Percentiles rank a stretch among this genome's conserved stretches.
These are phyloP conservation scores for Caenorhabditis macrosperma DNA, from an alignment of 2,888 invertebrate species.

Conservation along the genomic window DNA sequence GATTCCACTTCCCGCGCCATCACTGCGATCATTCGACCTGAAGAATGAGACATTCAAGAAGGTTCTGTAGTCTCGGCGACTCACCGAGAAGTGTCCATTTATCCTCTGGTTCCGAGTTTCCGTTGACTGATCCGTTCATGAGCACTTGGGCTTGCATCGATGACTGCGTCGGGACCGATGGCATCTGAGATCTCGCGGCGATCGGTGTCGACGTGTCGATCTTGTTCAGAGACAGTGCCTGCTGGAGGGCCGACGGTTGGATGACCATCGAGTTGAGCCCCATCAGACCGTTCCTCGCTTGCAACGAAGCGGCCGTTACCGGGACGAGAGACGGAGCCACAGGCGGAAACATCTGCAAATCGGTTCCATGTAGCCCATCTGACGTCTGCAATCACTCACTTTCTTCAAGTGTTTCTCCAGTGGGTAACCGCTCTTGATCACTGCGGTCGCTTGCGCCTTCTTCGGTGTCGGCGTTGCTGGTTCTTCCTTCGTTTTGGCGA, in stretches of 20 bases:
- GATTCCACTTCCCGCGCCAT: constrained; percentile 42
- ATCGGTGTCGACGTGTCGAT: constrained; percentile 9
- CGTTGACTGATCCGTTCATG: constrained; percentile 26
- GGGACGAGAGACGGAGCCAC: not conserved
- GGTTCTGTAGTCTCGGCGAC: too few species aligned
- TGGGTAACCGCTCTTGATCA: constrained; percentile 39
- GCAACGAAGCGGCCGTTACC: not conserved
- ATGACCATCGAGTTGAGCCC: constrained; percentile 19
- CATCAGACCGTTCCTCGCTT: not conserved
- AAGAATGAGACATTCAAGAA: constrained; percentile 1
- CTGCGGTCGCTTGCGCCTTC: constrained; percentile 40
- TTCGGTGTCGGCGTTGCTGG: constrained; percentile 14
- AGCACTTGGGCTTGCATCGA: constrained; percentile 8
- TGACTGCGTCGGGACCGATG: constrained; percentile 12
- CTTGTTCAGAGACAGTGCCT: constrained; percentile 34
- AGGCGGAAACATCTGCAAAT: constrained; percentile 18
- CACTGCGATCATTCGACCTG: constrained; percentile 29
- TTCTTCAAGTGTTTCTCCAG: constrained; percentile 42
- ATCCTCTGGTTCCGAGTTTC: constrained; percentile 20
- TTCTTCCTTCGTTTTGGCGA: constrained; percentile 27
- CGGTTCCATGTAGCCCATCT: not conserved
- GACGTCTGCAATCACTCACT: constrained; percentile 17
- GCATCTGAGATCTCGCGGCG: constrained; percentile 6
- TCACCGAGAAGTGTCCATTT: constrained; percentile 49
- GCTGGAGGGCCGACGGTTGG: constrained; percentile 27